Base-by-base conservation (phyloP, 64 coral and sea anemone species). In the Platygyra sinensis region DNA sequence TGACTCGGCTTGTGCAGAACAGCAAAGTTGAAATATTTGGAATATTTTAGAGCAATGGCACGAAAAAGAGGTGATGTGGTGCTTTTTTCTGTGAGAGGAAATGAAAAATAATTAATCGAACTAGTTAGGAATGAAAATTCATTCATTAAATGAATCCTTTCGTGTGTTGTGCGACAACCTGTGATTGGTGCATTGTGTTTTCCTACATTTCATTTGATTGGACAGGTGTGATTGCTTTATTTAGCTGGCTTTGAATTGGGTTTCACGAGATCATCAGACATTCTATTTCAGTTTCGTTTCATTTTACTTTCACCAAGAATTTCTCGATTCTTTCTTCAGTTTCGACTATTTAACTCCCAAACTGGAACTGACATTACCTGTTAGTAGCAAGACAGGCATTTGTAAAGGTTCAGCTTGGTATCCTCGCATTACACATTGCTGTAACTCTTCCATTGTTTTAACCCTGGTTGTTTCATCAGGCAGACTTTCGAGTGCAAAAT, bases 11-110 rank as follows among this genome's bases (percentile, higher is more conserved):
- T 90, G 11, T 87, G 77, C 2, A 91, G 25, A 3, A 98, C 94
- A 22, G 90, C 96, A 83, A 98, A 98, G 83, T 88, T 90, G 63
- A 98, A 98, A 64, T 88, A 98, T 29, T 82, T 93, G 30, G 90
- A 95, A 24, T 98, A 98, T 60, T 86, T 95, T 9, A 98, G 65
- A 30, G 96, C 67, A 10, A 93, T 72, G 8, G 90, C 96, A 16
- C 90, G 89, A 22, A 93, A 95, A 9, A 98, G 51, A 73, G 94
- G 93, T 8, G 90, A 60, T 18, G 91, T 95, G 29, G 64, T 54
- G 15, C 81, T 86, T 85, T 93, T 95, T 24, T 98, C 96, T 98
- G 78, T 1, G 75, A 62, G 28, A 28, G 8, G 31, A 18, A 75
- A 80, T 19, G 15, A 51, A 65, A n/a, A 30, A 77, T 24, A 69